A percentile compares a stretch with the other conserved stretches of the same genome.
These are phyloP conservation scores for Haemorhous mexicanus DNA, from an alignment of 2,113 vertebrate species.

Conservation along the genomic window DNA sequence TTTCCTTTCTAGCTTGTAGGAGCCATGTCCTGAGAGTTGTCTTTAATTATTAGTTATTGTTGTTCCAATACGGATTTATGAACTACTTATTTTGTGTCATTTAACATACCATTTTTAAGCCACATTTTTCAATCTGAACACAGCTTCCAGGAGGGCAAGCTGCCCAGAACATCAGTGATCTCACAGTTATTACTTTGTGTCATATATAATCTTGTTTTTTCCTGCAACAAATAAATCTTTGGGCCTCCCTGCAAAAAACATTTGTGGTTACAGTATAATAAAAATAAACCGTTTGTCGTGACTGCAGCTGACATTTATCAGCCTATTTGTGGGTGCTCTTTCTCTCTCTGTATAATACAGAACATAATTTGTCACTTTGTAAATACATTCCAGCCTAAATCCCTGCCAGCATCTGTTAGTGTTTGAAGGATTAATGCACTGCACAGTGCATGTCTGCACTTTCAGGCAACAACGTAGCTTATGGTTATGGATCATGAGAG, in stretches of 20 bases:
- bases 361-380: constrained; percentile 90
- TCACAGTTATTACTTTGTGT: constrained; percentile 80
- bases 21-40: constrained; percentile 23
- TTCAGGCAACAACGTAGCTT: constrained; percentile 63
- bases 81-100: constrained; percentile 63
- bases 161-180: constrained; percentile 75
- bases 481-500: constrained; percentile 62
- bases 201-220: constrained; percentile 82
- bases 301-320: constrained; percentile 89
- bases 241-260: constrained; percentile 72
- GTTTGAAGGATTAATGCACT: constrained; percentile 82
- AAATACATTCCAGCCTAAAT: constrained; percentile 85
- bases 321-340: constrained; percentile 84
- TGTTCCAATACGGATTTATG: constrained; percentile 72
- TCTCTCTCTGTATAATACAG: constrained; percentile 78
- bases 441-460: constrained; percentile 69
- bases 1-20: constrained; percentile 53
- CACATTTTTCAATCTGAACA: constrained; percentile 19
- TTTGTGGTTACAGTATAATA: constrained; percentile 89
- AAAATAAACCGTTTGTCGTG: constrained; percentile 91
- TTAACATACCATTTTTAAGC: constrained; percentile 63
- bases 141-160: constrained; percentile 68
- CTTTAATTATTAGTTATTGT: constrained; percentile 73
- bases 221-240: constrained; percentile 78
- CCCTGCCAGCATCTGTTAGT: constrained; percentile 84